These are phyloP conservation scores for Patella depressa DNA, from an alignment of 2,888 invertebrate species.

Conservation along the genomic window DNA sequence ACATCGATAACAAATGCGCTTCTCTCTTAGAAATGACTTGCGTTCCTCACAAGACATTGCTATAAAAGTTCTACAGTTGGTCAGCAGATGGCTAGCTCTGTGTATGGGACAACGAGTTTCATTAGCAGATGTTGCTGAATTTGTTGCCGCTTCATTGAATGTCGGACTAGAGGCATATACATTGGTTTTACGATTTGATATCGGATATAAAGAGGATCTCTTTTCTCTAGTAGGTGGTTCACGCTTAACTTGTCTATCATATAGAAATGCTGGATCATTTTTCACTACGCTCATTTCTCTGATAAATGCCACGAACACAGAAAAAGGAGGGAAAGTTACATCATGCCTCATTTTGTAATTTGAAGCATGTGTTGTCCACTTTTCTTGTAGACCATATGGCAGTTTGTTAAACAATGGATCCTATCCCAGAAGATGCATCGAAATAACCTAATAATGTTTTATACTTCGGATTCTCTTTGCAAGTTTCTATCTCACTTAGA, in stretches of 20 bases:
- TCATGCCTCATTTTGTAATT: conserved; percentile 32
- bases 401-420: conserved; percentile 39
- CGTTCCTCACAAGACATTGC: conserved; percentile 18
- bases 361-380: conserved; percentile 34
- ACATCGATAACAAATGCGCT: conserved; percentile 34
- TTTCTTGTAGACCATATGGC: conserved; percentile 38
- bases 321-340: conserved; percentile 41
- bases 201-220: neutral
- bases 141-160: neutral
- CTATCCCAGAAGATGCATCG: conserved; percentile 36
- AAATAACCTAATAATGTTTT: conserved; percentile 29
- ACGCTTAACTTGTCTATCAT: neutral
- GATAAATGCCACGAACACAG: conserved; percentile 36
- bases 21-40: conserved; percentile 14
- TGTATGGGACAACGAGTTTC: neutral
- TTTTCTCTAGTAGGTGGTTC: neutral
- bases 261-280: conserved; percentile 37
- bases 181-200: neutral
- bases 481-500: conserved; percentile 32
- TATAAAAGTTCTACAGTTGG: conserved; percentile 25
- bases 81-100: conserved; percentile 19
- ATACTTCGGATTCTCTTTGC: conserved; percentile 32
- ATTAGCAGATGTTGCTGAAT: neutral
- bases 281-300: conserved; percentile 25
- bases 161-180: neutral